A percentile compares a stretch with the other conserved stretches of the same genome.
phyloP scores from a whole-genome alignment of 1,140 invertebrate genomes.

The Centruroides vittatus region DNA sequence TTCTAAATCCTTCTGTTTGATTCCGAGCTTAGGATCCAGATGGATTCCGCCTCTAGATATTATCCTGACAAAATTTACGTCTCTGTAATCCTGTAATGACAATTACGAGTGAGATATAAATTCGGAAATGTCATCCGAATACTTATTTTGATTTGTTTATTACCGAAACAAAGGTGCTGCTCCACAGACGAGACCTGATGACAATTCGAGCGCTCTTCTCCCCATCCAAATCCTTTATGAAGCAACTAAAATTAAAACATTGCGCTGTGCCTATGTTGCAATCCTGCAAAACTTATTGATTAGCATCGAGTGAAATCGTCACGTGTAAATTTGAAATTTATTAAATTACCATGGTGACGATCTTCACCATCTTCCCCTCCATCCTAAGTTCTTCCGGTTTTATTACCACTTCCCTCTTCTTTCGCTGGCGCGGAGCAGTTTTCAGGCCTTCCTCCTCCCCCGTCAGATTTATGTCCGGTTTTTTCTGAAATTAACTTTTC shows the following conservation, averaged over 20 bases:
- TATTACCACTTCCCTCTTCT: slow-evolving; percentile 50
- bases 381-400: slow-evolving; percentile 48
- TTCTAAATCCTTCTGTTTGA: slow-evolving; percentile 42
- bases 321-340: not conserved
- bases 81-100: slow-evolving; percentile 48
- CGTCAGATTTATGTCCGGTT: no score
- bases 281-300: slow-evolving; percentile 37
- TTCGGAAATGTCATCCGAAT: no score
- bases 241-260: slow-evolving; percentile 70
- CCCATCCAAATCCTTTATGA: slow-evolving; percentile 54
- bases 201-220: slow-evolving; percentile 59
- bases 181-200: slow-evolving; percentile 71
- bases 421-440: slow-evolving; percentile 22
- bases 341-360: slow-evolving; percentile 54
- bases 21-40: slow-evolving; percentile 49
- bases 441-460: no score
- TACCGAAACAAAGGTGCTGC: slow-evolving; percentile 50
- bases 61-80: slow-evolving; percentile 66
- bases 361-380: slow-evolving; percentile 49
- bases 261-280: slow-evolving; percentile 62
- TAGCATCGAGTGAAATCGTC: no score
- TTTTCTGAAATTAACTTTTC: no score
- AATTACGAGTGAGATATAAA: no score
- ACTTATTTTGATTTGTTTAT: not conserved
- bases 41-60: slow-evolving; percentile 55